Percentiles rank a stretch among this genome's conserved stretches.
Conservation (phyloP, 2,797 vertebrate species). For the Sebastes kiyomatsui region DNA sequence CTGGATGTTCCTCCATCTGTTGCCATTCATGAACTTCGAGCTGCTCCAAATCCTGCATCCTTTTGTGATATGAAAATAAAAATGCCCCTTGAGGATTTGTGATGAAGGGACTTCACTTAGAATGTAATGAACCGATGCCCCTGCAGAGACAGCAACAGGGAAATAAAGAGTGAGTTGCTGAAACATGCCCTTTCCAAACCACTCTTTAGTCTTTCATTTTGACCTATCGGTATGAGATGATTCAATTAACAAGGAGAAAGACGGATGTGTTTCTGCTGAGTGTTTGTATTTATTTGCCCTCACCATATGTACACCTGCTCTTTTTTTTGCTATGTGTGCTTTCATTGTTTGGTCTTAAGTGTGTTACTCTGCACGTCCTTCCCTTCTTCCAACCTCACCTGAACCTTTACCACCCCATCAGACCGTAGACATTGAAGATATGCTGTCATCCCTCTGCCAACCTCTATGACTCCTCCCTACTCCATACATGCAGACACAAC, state of each 20-base stretch:
- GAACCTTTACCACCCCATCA: background rate
- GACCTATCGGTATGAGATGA: slow-evolving; percentile 29
- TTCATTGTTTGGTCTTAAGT: slow-evolving; percentile 5
- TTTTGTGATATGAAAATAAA: slow-evolving; percentile 2
- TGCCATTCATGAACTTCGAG: slow-evolving; percentile 14
- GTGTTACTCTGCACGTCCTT: background rate
- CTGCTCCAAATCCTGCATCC: background rate
- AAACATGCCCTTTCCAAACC: slow-evolving; percentile 12
- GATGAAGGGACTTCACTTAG: slow-evolving; percentile 1
- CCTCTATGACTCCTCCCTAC: background rate
- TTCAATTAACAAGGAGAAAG: slow-evolving; percentile 24
- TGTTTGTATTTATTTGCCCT: slow-evolving; percentile 15
- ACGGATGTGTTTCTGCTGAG: slow-evolving; percentile 41
- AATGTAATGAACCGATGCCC: slow-evolving; percentile 16
- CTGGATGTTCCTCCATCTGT: slow-evolving; percentile 3
- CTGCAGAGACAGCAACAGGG: background rate
- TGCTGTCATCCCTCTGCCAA: background rate
- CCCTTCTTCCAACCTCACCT: background rate
- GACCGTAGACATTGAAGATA: background rate
- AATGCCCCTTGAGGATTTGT: slow-evolving; percentile 9
- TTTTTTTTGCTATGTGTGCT: slow-evolving; percentile 6
- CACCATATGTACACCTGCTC: background rate
- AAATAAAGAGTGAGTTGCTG: slow-evolving; percentile 26
- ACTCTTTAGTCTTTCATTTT: slow-evolving; percentile 24
- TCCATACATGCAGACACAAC: background rate